Base-by-base conservation (phyloP, 2,888 invertebrate genomes). In the Proisotoma minuta region DNA sequence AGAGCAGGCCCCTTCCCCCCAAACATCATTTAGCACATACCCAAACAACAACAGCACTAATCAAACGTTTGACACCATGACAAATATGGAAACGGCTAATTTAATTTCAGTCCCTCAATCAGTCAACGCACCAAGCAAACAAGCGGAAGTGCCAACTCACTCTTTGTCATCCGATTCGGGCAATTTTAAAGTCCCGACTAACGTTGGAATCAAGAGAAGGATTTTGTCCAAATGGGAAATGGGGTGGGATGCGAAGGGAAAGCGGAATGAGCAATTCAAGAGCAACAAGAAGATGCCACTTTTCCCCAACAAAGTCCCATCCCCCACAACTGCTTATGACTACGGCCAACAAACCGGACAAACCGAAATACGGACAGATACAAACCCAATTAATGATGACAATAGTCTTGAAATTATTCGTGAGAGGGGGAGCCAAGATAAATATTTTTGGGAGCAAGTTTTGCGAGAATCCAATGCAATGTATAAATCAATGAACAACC, bases 181-280 rank as follows among this genome's bases (percentile, higher is more conserved):
- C 10, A 27, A 22, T 29, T 56, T 53, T 27, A 57, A 62, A 12
- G 40, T 54, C 20, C 59, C 51, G 1, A 39, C 26, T 20, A 59
- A 57, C n/a, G 56, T 39, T 29, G 63, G 60, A 23, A 22, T 63
- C 40, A 63, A 63, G 28, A 23, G 63, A 10, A 54, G 60, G 40
- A 59, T 57, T 47, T 47, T 60, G 20, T 43, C 51, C 22, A 63
- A 60, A 28, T 50, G 56, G 18, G 24, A n/a, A 34, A 24, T 27
- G 34, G 63, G 60, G 23, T 57, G 57, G 15, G 50, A 57, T 51
- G 60, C 51, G 8, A 26, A 56, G 20, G 20, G 15, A n/a, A 5
- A 5, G 5, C 15, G 4, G 18, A 43, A n/a, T 5, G 43, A 20
- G 4, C 5, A 18, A 12, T 24, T 3, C 51, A 26, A 23, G 26